Percentiles rank a stretch among this genome's conserved stretches.
These are phyloP conservation scores for Periophthalmodon schlosseri DNA, from an alignment of 2,113 vertebrate genomes.

Conservation along the genomic window DNA sequence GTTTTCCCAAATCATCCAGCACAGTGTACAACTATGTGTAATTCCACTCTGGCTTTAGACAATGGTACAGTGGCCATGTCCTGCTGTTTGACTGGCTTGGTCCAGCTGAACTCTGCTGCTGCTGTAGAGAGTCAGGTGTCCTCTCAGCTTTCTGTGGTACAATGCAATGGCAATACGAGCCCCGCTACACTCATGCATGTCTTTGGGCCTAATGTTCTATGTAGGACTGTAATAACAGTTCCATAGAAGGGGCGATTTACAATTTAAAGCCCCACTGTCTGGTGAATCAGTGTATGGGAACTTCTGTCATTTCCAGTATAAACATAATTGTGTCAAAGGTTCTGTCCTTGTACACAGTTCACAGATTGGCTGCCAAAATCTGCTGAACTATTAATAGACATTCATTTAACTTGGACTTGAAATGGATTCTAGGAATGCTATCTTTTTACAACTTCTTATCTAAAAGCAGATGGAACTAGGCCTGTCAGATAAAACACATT, in stretches of 20 bases:
- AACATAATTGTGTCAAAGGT: constrained; percentile 19
- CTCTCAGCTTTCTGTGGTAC: constrained; percentile 77
- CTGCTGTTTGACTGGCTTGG: constrained; percentile 54
- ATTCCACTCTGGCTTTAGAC: constrained; percentile 73
- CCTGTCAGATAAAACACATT: background rate
- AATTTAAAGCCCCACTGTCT: background rate
- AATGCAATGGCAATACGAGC: constrained; percentile 75
- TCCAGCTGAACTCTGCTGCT: constrained; percentile 43
- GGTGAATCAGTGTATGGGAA: no score
- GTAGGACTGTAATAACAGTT: constrained; percentile 73
- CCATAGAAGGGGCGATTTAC: constrained; percentile 1
- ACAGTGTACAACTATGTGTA: constrained; percentile 66
- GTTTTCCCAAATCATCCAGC: constrained; percentile 18
- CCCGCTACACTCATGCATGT: constrained; percentile 63
- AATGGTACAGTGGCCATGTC: constrained; percentile 62
- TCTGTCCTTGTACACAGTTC: constrained; percentile 1
- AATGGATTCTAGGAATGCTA: background rate
- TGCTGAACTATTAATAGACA: background rate
- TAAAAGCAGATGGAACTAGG: background rate
- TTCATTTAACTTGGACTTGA: background rate
- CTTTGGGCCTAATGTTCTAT: constrained; percentile 65
- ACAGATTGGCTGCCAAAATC: background rate
- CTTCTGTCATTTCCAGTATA: background rate
- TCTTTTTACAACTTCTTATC: background rate
- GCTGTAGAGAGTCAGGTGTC: constrained; percentile 69